A percentile compares a stretch with the other conserved stretches of the same genome.
phyloP scores from a whole-genome alignment of 1,140 invertebrate species.

The Armadillidium nasatum region DNA sequence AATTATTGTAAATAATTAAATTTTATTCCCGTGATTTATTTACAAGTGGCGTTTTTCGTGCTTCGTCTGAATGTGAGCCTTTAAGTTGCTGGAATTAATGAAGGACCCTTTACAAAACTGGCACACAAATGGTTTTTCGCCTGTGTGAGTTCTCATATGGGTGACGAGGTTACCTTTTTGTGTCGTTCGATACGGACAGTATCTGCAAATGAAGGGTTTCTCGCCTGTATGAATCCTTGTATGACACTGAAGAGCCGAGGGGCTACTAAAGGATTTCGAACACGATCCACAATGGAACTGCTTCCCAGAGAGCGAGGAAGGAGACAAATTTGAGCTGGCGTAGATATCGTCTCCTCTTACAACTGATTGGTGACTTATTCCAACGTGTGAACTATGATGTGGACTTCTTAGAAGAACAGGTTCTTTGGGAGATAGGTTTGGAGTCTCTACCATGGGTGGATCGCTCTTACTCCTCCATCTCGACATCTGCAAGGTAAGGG shows the following conservation, averaged over 20 bases:
- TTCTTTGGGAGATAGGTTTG: neutral
- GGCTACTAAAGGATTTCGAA: neutral
- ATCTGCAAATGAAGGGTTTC: slow-evolving; percentile 26
- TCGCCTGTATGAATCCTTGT: slow-evolving; percentile 26
- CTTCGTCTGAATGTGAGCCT: neutral
- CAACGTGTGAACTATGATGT: neutral
- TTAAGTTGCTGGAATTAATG: slow-evolving; percentile 24
- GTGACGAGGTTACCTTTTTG: slow-evolving; percentile 29
- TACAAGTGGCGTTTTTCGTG: neutral
- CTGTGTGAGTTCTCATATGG: slow-evolving; percentile 29
- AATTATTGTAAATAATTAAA: no score
- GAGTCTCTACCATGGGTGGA: neutral
- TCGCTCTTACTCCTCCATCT: neutral
- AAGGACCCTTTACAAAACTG: neutral
- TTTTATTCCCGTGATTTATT: neutral
- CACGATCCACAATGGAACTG: neutral
- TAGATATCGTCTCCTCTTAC: neutral
- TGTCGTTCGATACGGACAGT: slow-evolving; percentile 28
- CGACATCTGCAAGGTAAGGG: neutral
- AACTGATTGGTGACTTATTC: neutral
- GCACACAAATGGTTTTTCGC: slow-evolving; percentile 33
- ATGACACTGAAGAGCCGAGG: slow-evolving; percentile 15
- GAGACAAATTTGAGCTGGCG: neutral
- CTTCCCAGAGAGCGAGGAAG: neutral
- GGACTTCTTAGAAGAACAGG: neutral